Evolutionary conservation across 2,888 invertebrate genomes (phyloP).

Genomic region (Gerosis bhagava): DNA sequence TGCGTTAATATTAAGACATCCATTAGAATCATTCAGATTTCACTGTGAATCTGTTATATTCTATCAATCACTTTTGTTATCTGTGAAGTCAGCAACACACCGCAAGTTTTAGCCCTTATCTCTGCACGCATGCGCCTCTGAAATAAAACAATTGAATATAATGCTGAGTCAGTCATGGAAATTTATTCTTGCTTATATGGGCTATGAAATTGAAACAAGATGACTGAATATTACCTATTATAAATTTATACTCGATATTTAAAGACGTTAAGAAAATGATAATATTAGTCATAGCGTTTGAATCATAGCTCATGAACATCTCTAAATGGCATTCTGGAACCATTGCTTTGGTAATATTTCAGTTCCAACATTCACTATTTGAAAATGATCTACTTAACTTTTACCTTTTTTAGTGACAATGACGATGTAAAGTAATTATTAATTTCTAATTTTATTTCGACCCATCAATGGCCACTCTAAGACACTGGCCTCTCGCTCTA

Average conservation of each 20-base stretch:
- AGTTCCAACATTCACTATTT: constrained; percentile 72
- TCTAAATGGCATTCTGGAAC: constrained; percentile 55
- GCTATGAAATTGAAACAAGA: constrained; percentile 33
- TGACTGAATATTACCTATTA: too few relatives aligned
- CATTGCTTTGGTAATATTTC: constrained; percentile 55
- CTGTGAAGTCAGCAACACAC: constrained; percentile 75
- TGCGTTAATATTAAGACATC: too few relatives aligned
- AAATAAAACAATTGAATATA: constrained; percentile 79
- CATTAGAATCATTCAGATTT: constrained; percentile 37
- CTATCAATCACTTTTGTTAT: constrained; percentile 38
- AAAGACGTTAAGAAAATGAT: too few relatives aligned
- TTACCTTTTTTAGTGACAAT: too few relatives aligned
- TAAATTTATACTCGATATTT: too few relatives aligned
- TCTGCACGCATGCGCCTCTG: constrained; percentile 82
- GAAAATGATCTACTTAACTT: too few relatives aligned
- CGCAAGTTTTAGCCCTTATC: constrained; percentile 72
- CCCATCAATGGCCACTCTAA: too few relatives aligned
- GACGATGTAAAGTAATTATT: too few relatives aligned
- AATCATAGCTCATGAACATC: constrained; percentile 62
- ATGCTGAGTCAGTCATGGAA: constrained; percentile 81
- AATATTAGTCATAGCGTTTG: too few relatives aligned
- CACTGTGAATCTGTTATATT: constrained; percentile 41
- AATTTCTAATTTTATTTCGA: too few relatives aligned
- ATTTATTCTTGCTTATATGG: constrained; percentile 49
- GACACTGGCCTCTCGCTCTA: too few relatives aligned